Conservation (phyloP, 2,113 vertebrate genomes). For the Hemiscyllium ocellatum region DNA sequence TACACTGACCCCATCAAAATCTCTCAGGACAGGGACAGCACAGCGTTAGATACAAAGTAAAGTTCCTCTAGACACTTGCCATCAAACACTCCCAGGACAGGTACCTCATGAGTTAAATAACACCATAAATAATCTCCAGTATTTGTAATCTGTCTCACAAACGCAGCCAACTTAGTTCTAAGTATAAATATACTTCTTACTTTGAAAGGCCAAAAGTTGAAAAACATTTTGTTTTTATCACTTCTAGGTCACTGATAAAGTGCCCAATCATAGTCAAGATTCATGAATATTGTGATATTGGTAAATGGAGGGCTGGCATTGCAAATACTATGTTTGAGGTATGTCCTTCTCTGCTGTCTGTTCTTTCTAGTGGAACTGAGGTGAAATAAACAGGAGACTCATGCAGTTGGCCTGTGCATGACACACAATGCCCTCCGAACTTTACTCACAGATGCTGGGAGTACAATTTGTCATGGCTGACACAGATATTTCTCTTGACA, state of each 20-base stretch:
- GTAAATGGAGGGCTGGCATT: too few species aligned
- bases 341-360: too few species aligned
- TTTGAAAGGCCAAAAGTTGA: neutral
- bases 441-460: too few species aligned
- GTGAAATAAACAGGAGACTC: too few species aligned
- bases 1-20: neutral
- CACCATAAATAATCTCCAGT: neutral
- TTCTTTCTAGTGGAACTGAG: too few species aligned
- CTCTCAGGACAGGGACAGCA: neutral
- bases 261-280: neutral
- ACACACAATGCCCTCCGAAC: too few species aligned
- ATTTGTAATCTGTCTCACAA: too few species aligned
- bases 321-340: too few species aligned
- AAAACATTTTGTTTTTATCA: neutral
- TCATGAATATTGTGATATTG: neutral
- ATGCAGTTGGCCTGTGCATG: too few species aligned
- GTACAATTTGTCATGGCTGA: too few species aligned
- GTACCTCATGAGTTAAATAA: neutral
- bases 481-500: too few species aligned
- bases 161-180: neutral
- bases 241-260: neutral
- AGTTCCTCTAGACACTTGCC: neutral
- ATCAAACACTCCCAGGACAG: neutral
- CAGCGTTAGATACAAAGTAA: neutral
- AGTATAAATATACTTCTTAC: neutral